Conservation (phyloP, 2,113 vertebrate species). For the human (Homo sapiens) region GRCh38 chr18:65598501-65599000, state of each 20-base stretch:
- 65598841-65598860: not conserved
- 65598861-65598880: not conserved
- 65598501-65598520: not conserved
- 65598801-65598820: not conserved
- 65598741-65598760: not conserved
- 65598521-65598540: not conserved
- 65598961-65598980: not conserved
- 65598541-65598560: constrained; percentile 43
- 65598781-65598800: not conserved
- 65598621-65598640: not conserved
- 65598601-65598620: constrained; percentile 31
- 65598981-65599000: not conserved
- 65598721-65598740: not conserved
- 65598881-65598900: not conserved
- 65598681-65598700: not conserved
- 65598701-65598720: not conserved
- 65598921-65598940: not conserved
- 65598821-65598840: constrained; percentile 8
- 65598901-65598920: not conserved
- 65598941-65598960: not conserved
- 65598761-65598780: not conserved
- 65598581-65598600: not conserved
- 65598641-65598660: not conserved
- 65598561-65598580: constrained; percentile 56
- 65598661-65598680: not conserved